Conservation (phyloP, 2,888 invertebrate genomes). For the Omphaloscelis lunosa region DNA sequence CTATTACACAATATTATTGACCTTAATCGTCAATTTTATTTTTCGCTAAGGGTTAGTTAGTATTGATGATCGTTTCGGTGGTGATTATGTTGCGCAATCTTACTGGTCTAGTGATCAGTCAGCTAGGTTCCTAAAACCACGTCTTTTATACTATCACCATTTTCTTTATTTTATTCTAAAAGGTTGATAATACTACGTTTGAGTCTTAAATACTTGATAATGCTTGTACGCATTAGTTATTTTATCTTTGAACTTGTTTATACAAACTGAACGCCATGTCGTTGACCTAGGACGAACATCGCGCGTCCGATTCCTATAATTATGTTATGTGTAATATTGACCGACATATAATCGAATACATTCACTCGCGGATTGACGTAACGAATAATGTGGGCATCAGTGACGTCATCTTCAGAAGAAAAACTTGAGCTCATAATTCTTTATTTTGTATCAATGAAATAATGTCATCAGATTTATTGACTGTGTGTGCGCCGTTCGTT, state of each 20-base stretch:
- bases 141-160: background rate
- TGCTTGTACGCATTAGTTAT: background rate
- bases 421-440: background rate
- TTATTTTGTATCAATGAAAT: background rate
- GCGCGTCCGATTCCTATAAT: conserved; percentile 1
- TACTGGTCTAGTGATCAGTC: background rate
- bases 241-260: conserved; percentile 21
- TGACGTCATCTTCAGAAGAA: background rate
- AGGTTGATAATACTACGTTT: background rate
- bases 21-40: background rate
- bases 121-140: background rate
- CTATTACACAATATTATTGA: background rate
- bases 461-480: background rate
- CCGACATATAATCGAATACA: conserved; percentile 3
- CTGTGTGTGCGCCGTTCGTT: background rate
- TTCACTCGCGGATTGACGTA: background rate
- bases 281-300: conserved; percentile 47
- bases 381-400: background rate
- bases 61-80: background rate
- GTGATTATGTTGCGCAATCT: background rate
- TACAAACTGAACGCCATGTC: conserved; percentile 31
- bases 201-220: too few relatives aligned
- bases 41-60: background rate
- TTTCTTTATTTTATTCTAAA: background rate
- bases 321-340: conserved; percentile 1